Evolutionary conservation across 1,140 invertebrate species (phyloP).

Genomic region (Drosophila rhopaloa): DNA sequence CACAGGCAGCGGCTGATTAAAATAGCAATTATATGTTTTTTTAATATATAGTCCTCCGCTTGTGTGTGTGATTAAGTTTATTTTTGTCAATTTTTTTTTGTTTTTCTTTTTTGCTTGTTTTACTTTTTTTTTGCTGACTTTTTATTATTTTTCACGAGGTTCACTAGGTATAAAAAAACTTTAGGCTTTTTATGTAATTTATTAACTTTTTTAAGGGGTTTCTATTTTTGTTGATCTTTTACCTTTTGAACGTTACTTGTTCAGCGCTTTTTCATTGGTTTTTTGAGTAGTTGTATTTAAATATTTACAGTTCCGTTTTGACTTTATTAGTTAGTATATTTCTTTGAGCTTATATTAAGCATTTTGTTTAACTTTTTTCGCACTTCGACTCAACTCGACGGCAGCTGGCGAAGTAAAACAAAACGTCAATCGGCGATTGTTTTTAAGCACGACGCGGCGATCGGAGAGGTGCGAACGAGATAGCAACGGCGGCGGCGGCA

Average conservation of each 20-base stretch:
- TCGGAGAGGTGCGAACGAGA: slow-evolving; percentile 41
- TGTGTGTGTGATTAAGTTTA: slow-evolving; percentile 68
- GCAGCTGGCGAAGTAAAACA: slow-evolving; percentile 57
- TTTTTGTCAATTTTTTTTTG: slow-evolving; percentile 70
- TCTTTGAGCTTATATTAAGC: slow-evolving; percentile 11
- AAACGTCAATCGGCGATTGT: slow-evolving; percentile 57
- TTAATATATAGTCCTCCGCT: slow-evolving; percentile 32
- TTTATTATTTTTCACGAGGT: slow-evolving; percentile 29
- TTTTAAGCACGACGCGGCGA: slow-evolving; percentile 56
- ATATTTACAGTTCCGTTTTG: slow-evolving; percentile 57
- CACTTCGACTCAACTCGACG: slow-evolving; percentile 50
- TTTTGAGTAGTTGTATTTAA: slow-evolving; percentile 10
- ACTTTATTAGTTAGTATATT: slow-evolving; percentile 16
- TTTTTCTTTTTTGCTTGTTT: slow-evolving; percentile 29
- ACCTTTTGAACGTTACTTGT: slow-evolving; percentile 38
- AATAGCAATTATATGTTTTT: slow-evolving; percentile 52
- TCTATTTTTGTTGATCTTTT: slow-evolving; percentile 16
- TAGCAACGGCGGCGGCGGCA: slow-evolving; percentile 42
- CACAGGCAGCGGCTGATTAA: slow-evolving; percentile 26
- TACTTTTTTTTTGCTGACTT: slow-evolving; percentile 26
- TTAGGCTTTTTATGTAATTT: slow-evolving; percentile 46
- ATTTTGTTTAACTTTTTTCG: slow-evolving; percentile 51
- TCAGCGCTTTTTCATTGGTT: slow-evolving; percentile 3
- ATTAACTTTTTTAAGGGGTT: slow-evolving; percentile 16
- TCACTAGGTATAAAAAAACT: slow-evolving; percentile 42